phyloP scores from a whole-genome alignment of 2,888 invertebrate genomes.

The Hemicrepidius hirtus region DNA sequence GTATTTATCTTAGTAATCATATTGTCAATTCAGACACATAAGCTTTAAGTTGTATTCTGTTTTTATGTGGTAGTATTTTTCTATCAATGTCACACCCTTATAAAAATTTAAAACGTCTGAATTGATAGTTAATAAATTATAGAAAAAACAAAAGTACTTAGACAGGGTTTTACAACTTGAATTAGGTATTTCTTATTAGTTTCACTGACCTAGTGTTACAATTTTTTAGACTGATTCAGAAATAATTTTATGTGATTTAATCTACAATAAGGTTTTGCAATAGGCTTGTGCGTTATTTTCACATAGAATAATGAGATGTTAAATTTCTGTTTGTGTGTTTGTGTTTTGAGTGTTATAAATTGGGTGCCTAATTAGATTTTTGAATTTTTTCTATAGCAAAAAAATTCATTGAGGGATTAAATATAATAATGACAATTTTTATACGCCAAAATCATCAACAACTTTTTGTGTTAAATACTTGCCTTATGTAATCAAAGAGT shows the following conservation, averaged over 20 bases:
- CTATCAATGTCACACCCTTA: background rate
- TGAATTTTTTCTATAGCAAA: slow-evolving; percentile 6
- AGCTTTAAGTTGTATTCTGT: slow-evolving; percentile 1
- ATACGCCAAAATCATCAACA: slow-evolving; percentile 20
- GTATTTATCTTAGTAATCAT: slow-evolving; percentile 28
- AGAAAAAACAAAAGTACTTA: slow-evolving; percentile 34
- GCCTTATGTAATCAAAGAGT: slow-evolving; percentile 44
- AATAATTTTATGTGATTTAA: slow-evolving; percentile 41
- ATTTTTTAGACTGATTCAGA: slow-evolving; percentile 44
- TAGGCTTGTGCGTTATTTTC: slow-evolving; percentile 35
- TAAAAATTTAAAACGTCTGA: slow-evolving; percentile 22
- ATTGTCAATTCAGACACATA: slow-evolving; percentile 18
- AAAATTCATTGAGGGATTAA: background rate
- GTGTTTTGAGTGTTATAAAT: slow-evolving; percentile 34
- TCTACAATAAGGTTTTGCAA: slow-evolving; percentile 31
- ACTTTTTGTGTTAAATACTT: slow-evolving; percentile 33
- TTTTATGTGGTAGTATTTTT: slow-evolving; percentile 1
- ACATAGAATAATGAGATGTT: slow-evolving; percentile 25
- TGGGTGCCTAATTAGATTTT: slow-evolving; percentile 40
- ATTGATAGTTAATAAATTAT: slow-evolving; percentile 15
- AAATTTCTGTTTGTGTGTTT: slow-evolving; percentile 26
- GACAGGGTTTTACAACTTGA: slow-evolving; percentile 38
- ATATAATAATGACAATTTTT: slow-evolving; percentile 5
- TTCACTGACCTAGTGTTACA: slow-evolving; percentile 24
- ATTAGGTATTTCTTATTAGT: slow-evolving; percentile 22